Base-by-base conservation (phyloP, 2,113 vertebrate species). In the Hippoglossus stenolepis region DNA sequence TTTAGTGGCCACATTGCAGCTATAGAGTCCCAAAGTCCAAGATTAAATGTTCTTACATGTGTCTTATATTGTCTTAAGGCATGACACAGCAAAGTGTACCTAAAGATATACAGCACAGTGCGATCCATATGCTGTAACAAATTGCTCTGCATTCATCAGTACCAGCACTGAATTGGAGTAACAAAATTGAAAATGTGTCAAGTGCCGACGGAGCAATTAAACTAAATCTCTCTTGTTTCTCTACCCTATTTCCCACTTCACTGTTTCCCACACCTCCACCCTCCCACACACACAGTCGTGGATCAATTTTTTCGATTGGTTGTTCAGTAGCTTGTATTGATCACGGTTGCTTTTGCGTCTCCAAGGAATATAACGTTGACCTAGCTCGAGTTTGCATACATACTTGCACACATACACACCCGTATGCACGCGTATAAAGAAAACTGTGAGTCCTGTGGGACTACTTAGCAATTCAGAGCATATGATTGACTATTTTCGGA, bases 261-360 rank as follows among this genome's bases (percentile, higher is more conserved):
- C 20, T 62, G 45, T 77, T 67, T 83, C 43, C 43, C 28, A 28
- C 31, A 26, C 15, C 4, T 35, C 2, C 5, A 26, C 26, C 7
- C 11, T 20, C 43, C 18, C 53, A 35, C 13, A 64, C 43, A 62
- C 43, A 26, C 15, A 31, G 31, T 43, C 60, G 60, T 4, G 13
- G 66, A 90, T 90, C 87, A 51, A 90, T 86, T 75, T 17, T 63
- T 82, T 84, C 2, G 79, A 90, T 84, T 85, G 63, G 80, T 69
- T 81, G 38, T 75, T 88, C 81, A 80, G 62, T 70, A 62, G 77
- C 70, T 56, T 60, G 6, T 66, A 83, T 89, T 66, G 84, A 90
- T 84, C 71, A 57, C 14, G 7, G 38, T 70, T 66, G 59, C 71
- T 68, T 56, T 74, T 68, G 60, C 65, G 73, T 85, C 76, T 71